These are phyloP conservation scores for Syngnathus scovelli DNA, from an alignment of 2,113 vertebrate genomes.

Conservation along the genomic window DNA sequence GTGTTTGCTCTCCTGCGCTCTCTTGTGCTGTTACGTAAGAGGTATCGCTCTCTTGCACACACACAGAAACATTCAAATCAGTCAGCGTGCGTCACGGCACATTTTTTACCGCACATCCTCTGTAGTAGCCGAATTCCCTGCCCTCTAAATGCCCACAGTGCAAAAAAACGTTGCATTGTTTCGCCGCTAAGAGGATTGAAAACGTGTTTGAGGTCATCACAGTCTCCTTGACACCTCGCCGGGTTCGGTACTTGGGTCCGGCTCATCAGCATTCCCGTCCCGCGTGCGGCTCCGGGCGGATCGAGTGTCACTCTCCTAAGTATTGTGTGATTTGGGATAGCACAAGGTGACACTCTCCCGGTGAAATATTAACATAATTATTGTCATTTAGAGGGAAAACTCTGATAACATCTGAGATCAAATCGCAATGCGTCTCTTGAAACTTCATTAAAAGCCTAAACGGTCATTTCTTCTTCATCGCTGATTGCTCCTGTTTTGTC, in stretches of 20 bases:
- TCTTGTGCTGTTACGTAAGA: constrained; percentile 33
- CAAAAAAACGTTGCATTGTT: constrained; percentile 5
- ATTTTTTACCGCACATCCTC: background rate
- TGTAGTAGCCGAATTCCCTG: background rate
- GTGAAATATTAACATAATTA: no score
- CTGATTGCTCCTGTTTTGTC: background rate
- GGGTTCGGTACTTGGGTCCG: constrained; percentile 4
- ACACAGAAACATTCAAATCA: constrained; percentile 19
- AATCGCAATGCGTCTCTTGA: background rate
- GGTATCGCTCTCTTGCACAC: constrained; percentile 7
- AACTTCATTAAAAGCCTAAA: no score
- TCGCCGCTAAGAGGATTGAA: constrained; percentile 10
- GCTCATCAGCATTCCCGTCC: constrained; percentile 39
- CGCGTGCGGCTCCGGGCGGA: constrained; percentile 11
- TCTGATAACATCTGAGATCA: background rate
- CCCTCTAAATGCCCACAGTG: background rate
- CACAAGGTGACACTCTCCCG: constrained; percentile 16
- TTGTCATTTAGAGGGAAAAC: no score
- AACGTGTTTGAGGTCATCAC: constrained; percentile 19
- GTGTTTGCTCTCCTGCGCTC: constrained; percentile 2
- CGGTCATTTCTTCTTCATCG: background rate
- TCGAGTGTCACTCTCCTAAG: constrained; percentile 20
- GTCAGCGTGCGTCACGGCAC: constrained; percentile 39
- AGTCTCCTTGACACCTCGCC: constrained; percentile 46
- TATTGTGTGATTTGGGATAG: constrained; percentile 1